A percentile compares a stretch with the other conserved stretches of the same genome.
Conservation (phyloP, 1,140 invertebrate species). For the Drosophila oshimai region DNA sequence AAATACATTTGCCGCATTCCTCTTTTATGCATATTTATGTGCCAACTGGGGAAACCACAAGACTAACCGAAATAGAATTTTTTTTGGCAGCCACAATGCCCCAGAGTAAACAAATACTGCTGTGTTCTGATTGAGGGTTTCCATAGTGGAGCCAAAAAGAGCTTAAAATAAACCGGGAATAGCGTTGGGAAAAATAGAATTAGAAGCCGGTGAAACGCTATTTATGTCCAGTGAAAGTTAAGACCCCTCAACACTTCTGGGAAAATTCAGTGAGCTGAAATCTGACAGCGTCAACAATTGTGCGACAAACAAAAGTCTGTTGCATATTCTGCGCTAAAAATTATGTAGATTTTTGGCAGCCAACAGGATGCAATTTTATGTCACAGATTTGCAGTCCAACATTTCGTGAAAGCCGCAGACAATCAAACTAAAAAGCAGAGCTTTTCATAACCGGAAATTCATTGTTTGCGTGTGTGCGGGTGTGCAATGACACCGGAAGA, state of each 20-base stretch:
- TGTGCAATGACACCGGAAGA: slow-evolving; percentile 1
- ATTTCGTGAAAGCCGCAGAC: slow-evolving; percentile 4
- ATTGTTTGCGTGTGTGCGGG: slow-evolving; percentile 3
- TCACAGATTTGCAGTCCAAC: neutral
- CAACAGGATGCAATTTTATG: slow-evolving; percentile 4
- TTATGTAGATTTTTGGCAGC: slow-evolving; percentile 5
- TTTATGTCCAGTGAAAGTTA: neutral
- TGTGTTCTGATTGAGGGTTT: slow-evolving; percentile 30
- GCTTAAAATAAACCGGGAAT: slow-evolving; percentile 11
- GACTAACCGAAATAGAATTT: slow-evolving; percentile 38
- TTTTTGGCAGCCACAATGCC: slow-evolving; percentile 38
- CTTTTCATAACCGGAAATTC: slow-evolving; percentile 15
- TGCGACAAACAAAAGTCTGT: slow-evolving; percentile 4
- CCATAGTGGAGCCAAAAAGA: slow-evolving; percentile 19
- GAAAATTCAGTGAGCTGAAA: neutral
- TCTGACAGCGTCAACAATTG: neutral
- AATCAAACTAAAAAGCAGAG: neutral
- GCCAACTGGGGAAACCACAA: slow-evolving; percentile 14
- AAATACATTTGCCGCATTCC: slow-evolving; percentile 18
- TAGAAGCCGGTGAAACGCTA: neutral
- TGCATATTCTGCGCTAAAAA: neutral
- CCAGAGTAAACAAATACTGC: slow-evolving; percentile 24
- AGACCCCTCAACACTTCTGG: neutral
- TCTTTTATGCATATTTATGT: slow-evolving; percentile 33
- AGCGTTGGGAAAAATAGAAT: neutral